Evolutionary conservation across 2,113 vertebrate species (phyloP).

Genomic region (Gnathonemus longibarbis): DNA sequence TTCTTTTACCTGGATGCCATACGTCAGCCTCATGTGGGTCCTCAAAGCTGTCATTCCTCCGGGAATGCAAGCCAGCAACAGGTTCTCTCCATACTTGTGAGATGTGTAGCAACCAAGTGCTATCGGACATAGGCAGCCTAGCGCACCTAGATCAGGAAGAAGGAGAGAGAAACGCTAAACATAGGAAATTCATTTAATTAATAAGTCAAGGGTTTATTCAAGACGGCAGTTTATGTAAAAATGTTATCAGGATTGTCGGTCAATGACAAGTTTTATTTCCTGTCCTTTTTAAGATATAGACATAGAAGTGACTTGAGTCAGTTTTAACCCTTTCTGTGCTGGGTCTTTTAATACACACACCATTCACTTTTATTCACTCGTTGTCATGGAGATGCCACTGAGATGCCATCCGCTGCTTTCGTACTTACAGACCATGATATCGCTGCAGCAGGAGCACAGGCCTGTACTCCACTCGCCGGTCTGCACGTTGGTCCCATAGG

Average conservation of each 20-base stretch:
- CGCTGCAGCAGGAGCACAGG: conserved; percentile 61
- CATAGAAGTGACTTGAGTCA: neutral
- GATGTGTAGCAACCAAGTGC: conserved; percentile 61
- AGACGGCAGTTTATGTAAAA: neutral
- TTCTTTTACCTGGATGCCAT: conserved; percentile 62
- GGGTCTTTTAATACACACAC: neutral
- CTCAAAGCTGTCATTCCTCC: conserved; percentile 64
- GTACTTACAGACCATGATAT: conserved; percentile 63
- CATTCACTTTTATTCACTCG: no score
- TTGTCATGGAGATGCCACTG: neutral
- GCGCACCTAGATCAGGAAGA: conserved; percentile 42
- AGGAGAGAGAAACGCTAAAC: neutral
- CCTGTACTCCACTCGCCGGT: conserved; percentile 67
- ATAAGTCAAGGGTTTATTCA: neutral
- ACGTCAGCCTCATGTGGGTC: conserved; percentile 73
- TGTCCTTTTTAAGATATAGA: neutral
- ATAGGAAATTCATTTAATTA: neutral
- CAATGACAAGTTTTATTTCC: neutral
- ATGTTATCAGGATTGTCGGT: neutral
- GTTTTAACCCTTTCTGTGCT: neutral
- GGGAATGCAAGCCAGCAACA: conserved; percentile 56
- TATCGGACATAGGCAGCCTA: conserved; percentile 55
- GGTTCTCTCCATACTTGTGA: conserved; percentile 62
- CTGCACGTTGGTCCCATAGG: conserved; percentile 65
- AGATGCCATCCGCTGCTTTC: neutral